Evolutionary conservation across 2,113 vertebrate genomes (phyloP).

Genomic region (Mustelus asterias): DNA sequence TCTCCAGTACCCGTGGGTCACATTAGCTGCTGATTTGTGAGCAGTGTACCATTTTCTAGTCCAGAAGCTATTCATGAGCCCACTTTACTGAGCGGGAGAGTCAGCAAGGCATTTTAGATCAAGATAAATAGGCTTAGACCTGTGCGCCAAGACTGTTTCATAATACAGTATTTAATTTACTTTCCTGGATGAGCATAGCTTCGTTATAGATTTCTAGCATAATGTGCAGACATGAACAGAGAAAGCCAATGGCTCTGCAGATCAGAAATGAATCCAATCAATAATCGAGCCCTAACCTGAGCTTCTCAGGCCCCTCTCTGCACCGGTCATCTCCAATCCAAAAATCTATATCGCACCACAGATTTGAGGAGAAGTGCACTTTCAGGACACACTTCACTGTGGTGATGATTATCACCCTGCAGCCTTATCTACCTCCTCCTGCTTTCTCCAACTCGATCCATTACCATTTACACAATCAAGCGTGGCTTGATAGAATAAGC

Average conservation of each 20-base stretch:
- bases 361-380: not conserved
- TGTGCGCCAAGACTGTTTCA: slow-evolving; percentile 4
- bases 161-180: slow-evolving; percentile 37
- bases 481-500: not conserved
- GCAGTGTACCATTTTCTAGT: not conserved
- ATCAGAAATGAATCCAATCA: rapidly evolving
- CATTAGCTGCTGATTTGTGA: not conserved
- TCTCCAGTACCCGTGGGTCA: not conserved
- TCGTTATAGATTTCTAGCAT: slow-evolving; percentile 36
- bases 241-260: rapidly evolving
- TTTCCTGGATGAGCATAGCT: slow-evolving; percentile 35
- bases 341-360: not conserved
- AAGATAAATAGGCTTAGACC: slow-evolving; percentile 26
- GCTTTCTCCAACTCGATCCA: not conserved
- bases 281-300: not conserved
- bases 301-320: slow-evolving; percentile 27
- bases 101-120: slow-evolving; percentile 21
- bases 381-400: not conserved
- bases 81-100: not conserved
- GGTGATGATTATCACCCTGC: not conserved
- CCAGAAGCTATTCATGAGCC: not conserved
- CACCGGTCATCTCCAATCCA: not conserved
- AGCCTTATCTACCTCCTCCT: slow-evolving; percentile 28
- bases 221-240: slow-evolving; percentile 25
- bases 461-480: not conserved